These are phyloP conservation scores for Orthonyx spaldingii DNA, from an alignment of 2,113 vertebrate genomes.

Conservation along the genomic window DNA sequence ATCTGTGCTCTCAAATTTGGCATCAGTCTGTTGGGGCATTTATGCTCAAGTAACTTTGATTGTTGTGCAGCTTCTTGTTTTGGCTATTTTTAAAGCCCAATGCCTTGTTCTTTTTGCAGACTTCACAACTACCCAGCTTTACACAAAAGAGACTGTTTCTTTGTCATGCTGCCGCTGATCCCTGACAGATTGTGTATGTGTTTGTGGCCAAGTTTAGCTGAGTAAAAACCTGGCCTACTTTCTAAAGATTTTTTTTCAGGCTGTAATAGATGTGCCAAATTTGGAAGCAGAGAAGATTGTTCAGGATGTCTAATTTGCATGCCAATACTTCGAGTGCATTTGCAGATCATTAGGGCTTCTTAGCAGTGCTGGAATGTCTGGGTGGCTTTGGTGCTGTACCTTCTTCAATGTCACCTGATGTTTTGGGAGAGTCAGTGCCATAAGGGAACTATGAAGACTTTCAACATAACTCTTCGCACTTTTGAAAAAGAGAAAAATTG, in stretches of 20 bases:
- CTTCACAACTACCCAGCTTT: background rate
- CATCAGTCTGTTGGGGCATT: background rate
- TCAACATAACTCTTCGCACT: background rate
- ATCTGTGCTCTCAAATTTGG: background rate
- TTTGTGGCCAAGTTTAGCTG: constrained; percentile 36
- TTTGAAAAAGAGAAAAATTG: background rate
- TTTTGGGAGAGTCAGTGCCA: background rate
- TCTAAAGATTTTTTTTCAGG: background rate
- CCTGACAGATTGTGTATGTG: constrained; percentile 26
- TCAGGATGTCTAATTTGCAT: background rate
- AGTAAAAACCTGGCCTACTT: constrained; percentile 41
- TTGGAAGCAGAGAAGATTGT: background rate
- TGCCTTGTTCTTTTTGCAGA: background rate
- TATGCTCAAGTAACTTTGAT: background rate
- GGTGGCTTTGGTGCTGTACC: background rate
- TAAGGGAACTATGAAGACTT: background rate
- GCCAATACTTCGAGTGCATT: background rate
- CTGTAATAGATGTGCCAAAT: background rate
- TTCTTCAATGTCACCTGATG: background rate
- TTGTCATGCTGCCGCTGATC: constrained; percentile 12
- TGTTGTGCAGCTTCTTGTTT: background rate
- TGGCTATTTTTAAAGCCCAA: background rate
- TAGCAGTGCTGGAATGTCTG: background rate
- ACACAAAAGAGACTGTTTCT: background rate
- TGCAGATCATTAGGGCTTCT: background rate